Base-by-base conservation (phyloP, 2,888 invertebrate genomes). In the Salticus scenicus region DNA sequence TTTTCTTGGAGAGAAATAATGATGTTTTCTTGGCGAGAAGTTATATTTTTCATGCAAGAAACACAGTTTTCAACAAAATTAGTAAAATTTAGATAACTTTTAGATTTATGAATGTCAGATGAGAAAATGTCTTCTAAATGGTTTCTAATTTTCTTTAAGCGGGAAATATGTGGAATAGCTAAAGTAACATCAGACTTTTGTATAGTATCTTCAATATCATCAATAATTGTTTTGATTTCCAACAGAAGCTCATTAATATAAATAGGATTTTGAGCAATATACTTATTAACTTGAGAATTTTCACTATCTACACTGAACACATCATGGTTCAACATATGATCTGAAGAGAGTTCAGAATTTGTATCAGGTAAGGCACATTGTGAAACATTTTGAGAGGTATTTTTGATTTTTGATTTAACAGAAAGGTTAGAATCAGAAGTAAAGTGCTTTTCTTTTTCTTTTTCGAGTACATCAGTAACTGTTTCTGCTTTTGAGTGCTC, bases 1-100 rank as follows among this genome's bases (percentile, higher is more conserved):
- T 57, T 71, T 57, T 80, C 74, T 8, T 41, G 37, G 14, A 86
- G 41, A 24, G 37, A 47, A 66, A 71, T 47, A 70, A 86, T 86
- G 30, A 80, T 71, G 37, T 20, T 24, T 2, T 75, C 37, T 76
- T 86, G 86, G 1, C 79, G 57, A 24, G 47, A 14, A 27, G 72
- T 64, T 30, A 72, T 33, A 31, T 31, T 71, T 71, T 76, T 76
- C 42, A 76, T 37, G 24, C 17, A 71, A 83, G 7, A 20, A 42
- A 31, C 8, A 47, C 31, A 72, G 10, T 83, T 64, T 37, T 64
- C 76, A 71, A 33, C 24, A 37, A 63, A 66, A 20, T 72, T 51
- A 14, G 71, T 72, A 20, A 42, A 20, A 12, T 28, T n/a, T 37
- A 69, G 8, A 51, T 27, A 51, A 1, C 69, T 69, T 37, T 74